Conservation (phyloP, 2,113 vertebrate genomes). For the Phocoena sinus region DNA sequence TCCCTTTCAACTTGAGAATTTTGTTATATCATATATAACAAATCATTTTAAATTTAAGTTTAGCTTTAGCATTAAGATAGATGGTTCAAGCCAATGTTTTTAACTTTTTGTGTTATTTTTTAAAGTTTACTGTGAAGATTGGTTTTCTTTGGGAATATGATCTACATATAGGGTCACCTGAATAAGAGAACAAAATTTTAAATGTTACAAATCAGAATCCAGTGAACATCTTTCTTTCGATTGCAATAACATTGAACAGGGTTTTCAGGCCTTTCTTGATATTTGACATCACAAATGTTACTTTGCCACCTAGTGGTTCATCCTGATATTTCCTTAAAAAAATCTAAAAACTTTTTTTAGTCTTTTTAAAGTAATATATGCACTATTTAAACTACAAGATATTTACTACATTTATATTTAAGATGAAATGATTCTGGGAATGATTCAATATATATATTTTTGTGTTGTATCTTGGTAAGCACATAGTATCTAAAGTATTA, state of each 20-base stretch:
- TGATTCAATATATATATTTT: not conserved
- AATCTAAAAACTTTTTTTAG: not conserved
- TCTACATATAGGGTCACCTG: not conserved
- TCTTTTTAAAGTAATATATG: not conserved
- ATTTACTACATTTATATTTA: not conserved
- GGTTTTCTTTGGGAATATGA: not conserved
- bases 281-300: constrained; percentile 54
- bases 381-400: not conserved
- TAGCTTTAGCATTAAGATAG: not conserved
- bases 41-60: not conserved
- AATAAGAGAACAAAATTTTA: not conserved
- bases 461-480: not conserved
- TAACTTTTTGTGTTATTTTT: not conserved
- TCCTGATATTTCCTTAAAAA: not conserved
- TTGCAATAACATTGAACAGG: not conserved
- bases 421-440: not conserved
- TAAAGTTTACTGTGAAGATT: not conserved
- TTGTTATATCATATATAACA: not conserved
- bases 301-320: constrained; percentile 80
- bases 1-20: not conserved
- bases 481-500: not conserved
- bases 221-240: not conserved
- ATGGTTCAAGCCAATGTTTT: not conserved
- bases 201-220: not conserved
- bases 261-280: not conserved